Evolutionary conservation across 2,113 vertebrate species (phyloP).

Genomic region (Pimephales promelas): DNA sequence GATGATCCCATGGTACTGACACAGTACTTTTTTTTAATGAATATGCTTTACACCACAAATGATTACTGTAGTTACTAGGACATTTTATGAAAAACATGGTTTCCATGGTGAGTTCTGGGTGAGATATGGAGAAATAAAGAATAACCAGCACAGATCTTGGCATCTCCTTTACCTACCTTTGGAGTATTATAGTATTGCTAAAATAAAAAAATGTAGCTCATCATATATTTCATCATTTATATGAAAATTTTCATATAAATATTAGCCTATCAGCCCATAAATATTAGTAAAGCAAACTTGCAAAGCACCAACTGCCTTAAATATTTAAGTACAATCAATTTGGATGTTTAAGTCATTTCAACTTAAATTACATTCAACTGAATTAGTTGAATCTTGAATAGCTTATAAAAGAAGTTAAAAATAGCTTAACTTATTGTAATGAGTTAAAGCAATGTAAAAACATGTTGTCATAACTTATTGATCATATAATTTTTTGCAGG

Average conservation of each 20-base stretch:
- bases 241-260: no score
- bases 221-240: no score
- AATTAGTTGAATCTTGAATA: no score
- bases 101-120: slow-evolving; percentile 9
- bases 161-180: background rate
- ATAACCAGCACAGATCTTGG: slow-evolving; percentile 2
- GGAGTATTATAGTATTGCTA: background rate
- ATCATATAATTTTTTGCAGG: background rate
- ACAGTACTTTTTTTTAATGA: background rate
- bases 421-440: no score
- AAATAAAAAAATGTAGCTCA: background rate
- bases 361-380: no score
- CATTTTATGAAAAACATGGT: slow-evolving; percentile 11
- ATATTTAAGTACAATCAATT: no score
- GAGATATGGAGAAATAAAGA: background rate
- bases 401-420: no score
- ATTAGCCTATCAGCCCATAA: background rate
- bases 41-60: background rate
- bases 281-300: background rate
- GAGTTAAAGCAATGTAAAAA: no score
- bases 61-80: background rate
- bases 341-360: no score
- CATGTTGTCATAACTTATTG: no score
- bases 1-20: background rate
- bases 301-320: background rate